Conservation (phyloP, 2,888 invertebrate species). For the Pilophorus perplexus region DNA sequence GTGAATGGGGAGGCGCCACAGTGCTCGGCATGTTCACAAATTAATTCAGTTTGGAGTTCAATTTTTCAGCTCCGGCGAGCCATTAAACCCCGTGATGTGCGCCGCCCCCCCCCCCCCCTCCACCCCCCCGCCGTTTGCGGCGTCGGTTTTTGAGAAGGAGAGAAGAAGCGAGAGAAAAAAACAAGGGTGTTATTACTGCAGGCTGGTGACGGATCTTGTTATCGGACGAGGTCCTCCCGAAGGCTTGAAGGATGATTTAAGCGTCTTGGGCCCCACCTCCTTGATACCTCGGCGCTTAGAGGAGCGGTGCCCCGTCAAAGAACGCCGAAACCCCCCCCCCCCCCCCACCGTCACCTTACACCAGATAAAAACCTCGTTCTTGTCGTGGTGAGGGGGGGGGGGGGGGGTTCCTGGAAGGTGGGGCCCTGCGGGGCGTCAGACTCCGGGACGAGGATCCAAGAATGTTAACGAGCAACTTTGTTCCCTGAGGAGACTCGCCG, state of each 20-base stretch:
- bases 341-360: background rate
- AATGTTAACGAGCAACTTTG: conserved; percentile 26
- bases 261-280: conserved; percentile 34
- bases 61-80: conserved; percentile 42
- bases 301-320: conserved; percentile 24
- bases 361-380: conserved; percentile 20
- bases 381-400: too few species aligned
- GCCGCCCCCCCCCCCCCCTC: conserved; percentile 32
- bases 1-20: too few species aligned
- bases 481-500: conserved; percentile 12
- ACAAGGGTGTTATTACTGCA: conserved; percentile 21
- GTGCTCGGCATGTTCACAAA: conserved; percentile 8
- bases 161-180: background rate
- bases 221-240: conserved; percentile 20
- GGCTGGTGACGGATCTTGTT: conserved; percentile 37
- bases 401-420: conserved; percentile 22
- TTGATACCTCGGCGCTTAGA: conserved; percentile 36
- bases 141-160: too few species aligned
- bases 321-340: conserved; percentile 1
- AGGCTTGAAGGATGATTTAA: conserved; percentile 22
- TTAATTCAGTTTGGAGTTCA: conserved; percentile 16
- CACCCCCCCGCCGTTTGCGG: conserved; percentile 34
- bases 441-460: conserved; percentile 16
- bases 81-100: conserved; percentile 47
- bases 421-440: background rate